Base-by-base conservation (phyloP, 1,140 invertebrate genomes). In the Scaptodrosophila lebanonensis region DNA sequence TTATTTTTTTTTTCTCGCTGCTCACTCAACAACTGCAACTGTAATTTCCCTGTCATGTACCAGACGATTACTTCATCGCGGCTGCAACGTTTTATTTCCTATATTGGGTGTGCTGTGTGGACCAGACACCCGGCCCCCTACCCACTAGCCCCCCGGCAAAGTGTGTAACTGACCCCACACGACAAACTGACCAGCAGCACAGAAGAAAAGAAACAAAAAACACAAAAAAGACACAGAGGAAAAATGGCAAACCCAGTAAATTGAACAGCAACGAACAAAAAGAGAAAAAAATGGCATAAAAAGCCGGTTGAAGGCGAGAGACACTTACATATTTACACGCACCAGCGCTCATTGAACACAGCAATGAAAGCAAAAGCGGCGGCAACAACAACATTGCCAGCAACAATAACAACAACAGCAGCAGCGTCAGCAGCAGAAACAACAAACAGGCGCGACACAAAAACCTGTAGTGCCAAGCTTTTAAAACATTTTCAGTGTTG, bases 251-350 rank as follows among this genome's bases (percentile, higher is more conserved):
- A n/a, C n/a, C n/a, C n/a, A n/a, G n/a, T n/a, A n/a, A n/a, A 25
- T 25, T 25, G 3, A 25, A 25, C 22, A 25, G 22, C 3, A 4
- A 25, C 22, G 8, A 4, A 25, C 22, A 25, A 25, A 25, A 25
- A 3, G 8, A 25, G 8, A 44, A 49, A 69, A 62, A 76, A 66
- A 66, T 66, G 64, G 66, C 66, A 58, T 49, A 76, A 79, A 77
- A 79, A 79, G 73, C 73, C 73, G 75, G 75, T 79, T 82, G 75
- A 79, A 79, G 75, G 75, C 75, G 72, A 47, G 22, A 25, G 3
- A 82, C 75, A 82, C 75, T 79, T 77, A 77, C 73, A 77, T 77
- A 79, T 77, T 79, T 79, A 79, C 73, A 82, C 73, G 73, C 73
- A 73, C 75, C 73, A 77, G 64, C 75, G 73, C 73, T 79, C 75